A percentile compares a stretch with the other conserved stretches of the same genome.
phyloP scores from a whole-genome alignment of 2,888 invertebrate species.

The Tinea semifulvella region DNA sequence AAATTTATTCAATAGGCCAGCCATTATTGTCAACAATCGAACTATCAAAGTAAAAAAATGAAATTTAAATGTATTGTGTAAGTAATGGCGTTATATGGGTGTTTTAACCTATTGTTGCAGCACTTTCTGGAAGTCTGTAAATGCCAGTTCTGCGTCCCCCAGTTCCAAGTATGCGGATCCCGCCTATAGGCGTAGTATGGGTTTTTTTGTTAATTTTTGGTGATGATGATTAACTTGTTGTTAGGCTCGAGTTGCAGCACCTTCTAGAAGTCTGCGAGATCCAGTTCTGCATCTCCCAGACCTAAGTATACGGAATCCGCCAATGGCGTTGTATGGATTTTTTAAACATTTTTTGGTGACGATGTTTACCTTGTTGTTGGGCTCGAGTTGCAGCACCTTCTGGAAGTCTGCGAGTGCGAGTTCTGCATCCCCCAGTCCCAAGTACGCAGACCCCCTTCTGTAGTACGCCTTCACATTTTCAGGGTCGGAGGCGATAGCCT shows the following conservation, averaged over 20 bases:
- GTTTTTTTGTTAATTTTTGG: too few relatives aligned
- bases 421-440: constrained; percentile 80
- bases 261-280: constrained; percentile 78
- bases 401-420: constrained; percentile 82
- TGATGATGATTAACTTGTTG: constrained; percentile 82
- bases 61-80: too few relatives aligned
- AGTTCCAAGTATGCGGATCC: constrained; percentile 82
- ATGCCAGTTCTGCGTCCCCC: constrained; percentile 81
- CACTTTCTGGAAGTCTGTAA: constrained; percentile 80
- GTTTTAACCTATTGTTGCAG: too few relatives aligned
- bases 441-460: constrained; percentile 83
- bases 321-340: too few relatives aligned
- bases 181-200: too few relatives aligned
- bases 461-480: constrained; percentile 90
- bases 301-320: too few relatives aligned
- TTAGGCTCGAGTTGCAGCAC: constrained; percentile 82
- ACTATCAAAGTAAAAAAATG: too few relatives aligned
- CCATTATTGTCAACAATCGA: too few relatives aligned
- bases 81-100: too few relatives aligned
- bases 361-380: constrained; percentile 74
- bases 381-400: constrained; percentile 78
- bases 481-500: constrained; percentile 77
- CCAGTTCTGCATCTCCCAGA: constrained; percentile 80
- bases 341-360: too few relatives aligned
- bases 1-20: too few relatives aligned